Conservation (phyloP, 1,140 invertebrate genomes). For the Reticulitermes speratus region DNA sequence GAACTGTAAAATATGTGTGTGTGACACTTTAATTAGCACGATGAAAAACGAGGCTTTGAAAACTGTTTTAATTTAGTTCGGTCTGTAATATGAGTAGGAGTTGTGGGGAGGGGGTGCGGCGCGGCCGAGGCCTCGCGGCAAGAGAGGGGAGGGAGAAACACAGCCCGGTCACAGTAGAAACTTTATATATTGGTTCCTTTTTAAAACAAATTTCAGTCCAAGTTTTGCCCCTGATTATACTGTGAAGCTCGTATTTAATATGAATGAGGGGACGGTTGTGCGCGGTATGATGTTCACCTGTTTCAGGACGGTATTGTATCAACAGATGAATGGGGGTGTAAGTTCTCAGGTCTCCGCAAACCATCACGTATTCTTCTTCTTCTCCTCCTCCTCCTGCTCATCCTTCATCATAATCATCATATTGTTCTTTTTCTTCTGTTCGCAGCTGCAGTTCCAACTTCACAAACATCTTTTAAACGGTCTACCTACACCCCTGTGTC, state of each 20-base stretch:
- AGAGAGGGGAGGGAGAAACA: not conserved
- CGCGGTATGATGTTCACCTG: no score
- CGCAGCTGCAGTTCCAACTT: no score
- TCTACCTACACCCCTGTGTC: no score
- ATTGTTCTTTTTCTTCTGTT: no score
- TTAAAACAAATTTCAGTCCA: not conserved
- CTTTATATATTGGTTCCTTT: constrained; percentile 13
- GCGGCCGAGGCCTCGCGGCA: not conserved
- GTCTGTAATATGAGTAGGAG: constrained; percentile 25
- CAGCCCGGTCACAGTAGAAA: not conserved
- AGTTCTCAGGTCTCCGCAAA: no score
- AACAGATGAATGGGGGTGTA: no score
- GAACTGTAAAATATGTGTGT: constrained; percentile 35
- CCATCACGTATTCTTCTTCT: no score
- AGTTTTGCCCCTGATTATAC: not conserved
- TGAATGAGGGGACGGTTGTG: not conserved
- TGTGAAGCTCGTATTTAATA: not conserved
- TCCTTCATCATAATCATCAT: no score
- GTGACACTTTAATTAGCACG: constrained; percentile 35
- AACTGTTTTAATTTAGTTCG: constrained; percentile 36
- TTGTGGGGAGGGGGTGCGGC: no score
- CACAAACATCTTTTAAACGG: no score
- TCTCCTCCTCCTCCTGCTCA: no score
- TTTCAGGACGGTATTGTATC: no score
- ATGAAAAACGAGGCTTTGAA: constrained; percentile 35